Evolutionary conservation across 2,113 vertebrate genomes (phyloP).

Genomic region (Apeltes quadracus): DNA sequence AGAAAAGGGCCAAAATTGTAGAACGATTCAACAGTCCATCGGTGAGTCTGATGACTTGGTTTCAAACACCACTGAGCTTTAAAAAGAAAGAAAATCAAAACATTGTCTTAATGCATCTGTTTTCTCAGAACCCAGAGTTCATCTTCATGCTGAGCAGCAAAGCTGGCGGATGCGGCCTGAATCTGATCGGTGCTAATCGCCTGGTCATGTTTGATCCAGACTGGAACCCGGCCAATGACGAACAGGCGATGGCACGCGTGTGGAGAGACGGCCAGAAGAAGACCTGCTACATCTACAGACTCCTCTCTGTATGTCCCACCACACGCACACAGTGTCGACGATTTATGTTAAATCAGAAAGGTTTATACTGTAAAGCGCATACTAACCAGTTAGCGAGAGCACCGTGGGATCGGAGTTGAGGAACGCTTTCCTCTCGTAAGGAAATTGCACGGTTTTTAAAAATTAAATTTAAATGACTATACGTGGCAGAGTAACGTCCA

Average conservation of each 20-base stretch:
- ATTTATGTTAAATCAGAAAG: background rate
- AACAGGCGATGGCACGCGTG: conserved; percentile 97
- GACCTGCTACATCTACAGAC: conserved; percentile 94
- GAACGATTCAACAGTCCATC: conserved; percentile 91
- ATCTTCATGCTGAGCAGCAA: conserved; percentile 99
- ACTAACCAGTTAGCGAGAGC: background rate
- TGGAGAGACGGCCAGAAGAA: conserved; percentile 98
- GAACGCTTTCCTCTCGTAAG: background rate
- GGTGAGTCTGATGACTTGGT: conserved; percentile 75
- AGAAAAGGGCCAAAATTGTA: conserved; percentile 95
- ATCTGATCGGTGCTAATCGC: conserved; percentile 95
- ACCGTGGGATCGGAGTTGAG: background rate
- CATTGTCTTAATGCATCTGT: background rate
- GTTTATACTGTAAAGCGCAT: background rate
- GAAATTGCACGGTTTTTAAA: too few species aligned
- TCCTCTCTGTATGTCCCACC: conserved; percentile 86
- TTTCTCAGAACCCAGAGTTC: conserved; percentile 90
- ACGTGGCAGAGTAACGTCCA: too few species aligned
- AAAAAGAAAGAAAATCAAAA: background rate
- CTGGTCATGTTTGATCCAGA: conserved; percentile 98
- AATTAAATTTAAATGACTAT: too few species aligned
- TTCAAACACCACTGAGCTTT: background rate
- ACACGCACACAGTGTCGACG: background rate
- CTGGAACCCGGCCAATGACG: conserved; percentile 98
- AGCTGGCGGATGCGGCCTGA: conserved; percentile 96